phyloP scores from a whole-genome alignment of 2,113 vertebrate genomes.

The Acinonyx jubatus region DNA sequence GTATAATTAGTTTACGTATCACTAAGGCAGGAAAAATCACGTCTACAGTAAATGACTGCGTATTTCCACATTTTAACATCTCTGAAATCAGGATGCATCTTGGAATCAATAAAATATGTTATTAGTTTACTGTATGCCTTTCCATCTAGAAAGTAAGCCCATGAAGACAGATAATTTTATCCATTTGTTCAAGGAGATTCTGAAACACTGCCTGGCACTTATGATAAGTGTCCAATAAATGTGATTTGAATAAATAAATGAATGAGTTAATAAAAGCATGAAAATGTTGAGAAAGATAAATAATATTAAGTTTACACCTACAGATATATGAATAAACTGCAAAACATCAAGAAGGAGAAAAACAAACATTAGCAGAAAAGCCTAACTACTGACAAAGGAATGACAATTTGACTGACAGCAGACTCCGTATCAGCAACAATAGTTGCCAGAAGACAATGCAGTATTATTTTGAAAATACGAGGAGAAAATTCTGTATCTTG shows the following conservation, averaged over 20 bases:
- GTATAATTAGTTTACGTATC: background rate
- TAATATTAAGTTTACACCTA: background rate
- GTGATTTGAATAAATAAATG: background rate
- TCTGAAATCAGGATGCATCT: conserved; percentile 10
- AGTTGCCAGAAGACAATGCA: background rate
- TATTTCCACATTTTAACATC: background rate
- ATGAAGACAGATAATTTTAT: conserved; percentile 3
- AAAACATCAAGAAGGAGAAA: background rate
- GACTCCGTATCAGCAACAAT: background rate
- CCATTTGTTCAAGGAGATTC: conserved; percentile 31
- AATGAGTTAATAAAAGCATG: background rate
- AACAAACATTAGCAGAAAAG: background rate
- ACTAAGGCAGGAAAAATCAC: background rate
- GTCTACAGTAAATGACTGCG: background rate
- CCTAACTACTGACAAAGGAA: background rate
- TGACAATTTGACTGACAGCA: background rate
- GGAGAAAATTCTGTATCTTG: conserved; percentile 22
- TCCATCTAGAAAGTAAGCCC: background rate
- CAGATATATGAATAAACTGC: background rate
- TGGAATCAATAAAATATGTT: background rate
- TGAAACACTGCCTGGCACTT: background rate
- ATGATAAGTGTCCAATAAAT: background rate
- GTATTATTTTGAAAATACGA: conserved; percentile 26
- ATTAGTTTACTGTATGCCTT: background rate
- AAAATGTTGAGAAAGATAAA: background rate